Conservation (phyloP, 2,888 invertebrate genomes). For the Trissolcus japonicus region DNA sequence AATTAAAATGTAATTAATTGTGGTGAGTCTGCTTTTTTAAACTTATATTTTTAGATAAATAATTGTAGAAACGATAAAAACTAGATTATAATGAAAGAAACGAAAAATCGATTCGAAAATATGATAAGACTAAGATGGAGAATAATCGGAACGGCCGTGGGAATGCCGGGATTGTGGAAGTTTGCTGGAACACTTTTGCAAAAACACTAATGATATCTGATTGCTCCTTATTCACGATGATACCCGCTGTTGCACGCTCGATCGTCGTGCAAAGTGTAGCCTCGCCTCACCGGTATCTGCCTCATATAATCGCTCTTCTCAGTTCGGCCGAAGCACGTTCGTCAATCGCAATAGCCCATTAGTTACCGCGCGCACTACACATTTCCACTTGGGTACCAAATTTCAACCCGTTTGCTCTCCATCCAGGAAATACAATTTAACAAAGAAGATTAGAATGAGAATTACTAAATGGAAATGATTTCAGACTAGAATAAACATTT, state of each 20-base stretch:
- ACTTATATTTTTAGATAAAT: no score
- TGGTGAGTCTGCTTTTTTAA: no score
- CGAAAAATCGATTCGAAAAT: conserved; percentile 31
- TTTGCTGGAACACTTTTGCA: conserved; percentile 54
- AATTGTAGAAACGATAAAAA: no score
- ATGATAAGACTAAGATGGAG: conserved; percentile 26
- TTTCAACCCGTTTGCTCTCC: conserved; percentile 3
- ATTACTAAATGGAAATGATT: no score
- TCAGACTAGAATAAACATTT: no score
- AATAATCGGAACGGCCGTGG: conserved; percentile 42
- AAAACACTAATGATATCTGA: conserved; percentile 75
- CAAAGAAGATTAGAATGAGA: no score
- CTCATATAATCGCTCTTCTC: conserved; percentile 45
- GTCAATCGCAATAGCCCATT: conserved; percentile 51
- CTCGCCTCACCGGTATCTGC: conserved; percentile 53
- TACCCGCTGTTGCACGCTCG: conserved; percentile 62
- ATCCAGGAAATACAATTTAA: neutral
- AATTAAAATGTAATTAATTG: no score
- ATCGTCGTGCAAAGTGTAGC: conserved; percentile 57
- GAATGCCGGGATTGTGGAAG: conserved; percentile 56
- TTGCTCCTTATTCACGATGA: conserved; percentile 73
- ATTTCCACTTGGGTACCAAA: conserved; percentile 15
- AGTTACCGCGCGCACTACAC: conserved; percentile 18
- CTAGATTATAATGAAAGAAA: conserved; percentile 1
- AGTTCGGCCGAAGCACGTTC: conserved; percentile 43